phyloP scores from a whole-genome alignment of 2,888 invertebrate species.

The Psylliodes chrysocephalus region DNA sequence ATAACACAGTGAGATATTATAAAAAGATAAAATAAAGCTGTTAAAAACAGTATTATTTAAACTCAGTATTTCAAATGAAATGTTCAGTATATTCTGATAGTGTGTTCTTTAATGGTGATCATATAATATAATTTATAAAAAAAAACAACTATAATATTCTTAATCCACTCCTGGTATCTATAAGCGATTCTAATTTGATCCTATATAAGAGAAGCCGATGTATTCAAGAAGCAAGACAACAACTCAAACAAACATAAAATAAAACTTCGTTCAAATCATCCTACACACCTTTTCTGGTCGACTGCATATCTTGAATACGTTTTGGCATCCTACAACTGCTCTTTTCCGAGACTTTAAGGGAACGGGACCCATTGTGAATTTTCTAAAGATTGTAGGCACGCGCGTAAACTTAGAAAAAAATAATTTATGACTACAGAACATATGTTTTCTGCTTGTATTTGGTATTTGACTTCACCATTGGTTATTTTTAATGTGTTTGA shows the following conservation, averaged over 20 bases:
- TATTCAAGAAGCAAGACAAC: slow-evolving; percentile 32
- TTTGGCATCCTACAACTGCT: slow-evolving; percentile 55
- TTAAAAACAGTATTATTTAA: too few species aligned
- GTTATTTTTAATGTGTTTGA: slow-evolving; percentile 27
- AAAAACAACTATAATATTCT: too few species aligned
- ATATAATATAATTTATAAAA: too few species aligned
- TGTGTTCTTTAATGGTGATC: too few species aligned
- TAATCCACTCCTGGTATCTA: slow-evolving; percentile 30
- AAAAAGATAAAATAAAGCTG: too few species aligned
- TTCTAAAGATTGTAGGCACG: slow-evolving; percentile 60
- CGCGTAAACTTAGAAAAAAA: slow-evolving; percentile 58
- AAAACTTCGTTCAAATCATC: neutral
- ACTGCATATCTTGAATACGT: slow-evolving; percentile 49
- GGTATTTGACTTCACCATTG: slow-evolving; percentile 25
- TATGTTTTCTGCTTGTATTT: slow-evolving; percentile 56
- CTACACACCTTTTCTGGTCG: slow-evolving; percentile 42
- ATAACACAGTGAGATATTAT: too few species aligned
- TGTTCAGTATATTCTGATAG: too few species aligned
- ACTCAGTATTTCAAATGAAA: too few species aligned
- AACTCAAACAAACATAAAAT: slow-evolving; percentile 18
- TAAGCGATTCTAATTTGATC: slow-evolving; percentile 51
- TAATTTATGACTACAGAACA: slow-evolving; percentile 60
- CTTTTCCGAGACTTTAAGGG: slow-evolving; percentile 54
- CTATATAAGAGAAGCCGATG: slow-evolving; percentile 48
- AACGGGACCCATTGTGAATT: slow-evolving; percentile 56